Evolutionary conservation across 1,140 invertebrate species (phyloP).

Genomic region (Hypothenemus hampei): DNA sequence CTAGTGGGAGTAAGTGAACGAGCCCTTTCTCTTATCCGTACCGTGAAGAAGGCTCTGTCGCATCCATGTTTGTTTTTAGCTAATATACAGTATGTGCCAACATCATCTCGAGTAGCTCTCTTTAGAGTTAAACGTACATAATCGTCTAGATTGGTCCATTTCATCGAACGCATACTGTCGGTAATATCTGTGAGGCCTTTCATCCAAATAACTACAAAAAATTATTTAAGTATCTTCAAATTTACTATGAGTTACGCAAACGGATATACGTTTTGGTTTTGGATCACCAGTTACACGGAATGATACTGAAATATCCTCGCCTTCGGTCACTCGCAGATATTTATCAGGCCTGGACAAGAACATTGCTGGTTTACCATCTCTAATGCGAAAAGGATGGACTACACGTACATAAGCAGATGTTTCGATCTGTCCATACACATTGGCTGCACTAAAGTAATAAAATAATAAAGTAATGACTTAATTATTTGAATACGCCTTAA

Average conservation of each 20-base stretch:
- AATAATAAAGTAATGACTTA: not conserved
- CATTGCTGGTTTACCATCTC: slow-evolving; percentile 67
- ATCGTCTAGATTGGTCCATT: slow-evolving; percentile 78
- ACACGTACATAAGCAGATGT: slow-evolving; percentile 64
- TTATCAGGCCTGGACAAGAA: slow-evolving; percentile 73
- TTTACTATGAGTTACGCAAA: slow-evolving; percentile 4
- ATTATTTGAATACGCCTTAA: not conserved
- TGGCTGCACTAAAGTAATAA: slow-evolving; percentile 63
- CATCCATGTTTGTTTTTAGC: slow-evolving; percentile 86
- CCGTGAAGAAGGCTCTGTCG: slow-evolving; percentile 77
- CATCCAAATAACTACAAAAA: slow-evolving; percentile 71
- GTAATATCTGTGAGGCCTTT: slow-evolving; percentile 81
- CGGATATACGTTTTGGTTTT: slow-evolving; percentile 66
- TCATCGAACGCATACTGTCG: slow-evolving; percentile 66
- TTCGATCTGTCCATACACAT: slow-evolving; percentile 70
- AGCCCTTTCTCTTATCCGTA: slow-evolving; percentile 64
- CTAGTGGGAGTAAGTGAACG: slow-evolving; percentile 61
- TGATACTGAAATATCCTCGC: slow-evolving; percentile 74
- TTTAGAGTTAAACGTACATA: slow-evolving; percentile 83
- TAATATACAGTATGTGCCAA: slow-evolving; percentile 91
- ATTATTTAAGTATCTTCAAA: slow-evolving; percentile 1
- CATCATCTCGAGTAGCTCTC: slow-evolving; percentile 76
- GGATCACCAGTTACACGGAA: slow-evolving; percentile 75
- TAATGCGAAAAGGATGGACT: slow-evolving; percentile 53
- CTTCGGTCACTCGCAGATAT: slow-evolving; percentile 64